Percentiles rank a stretch among this genome's conserved stretches.
These are phyloP conservation scores for Enteromius afrohamiltoni DNA, from an alignment of 2,797 vertebrate genomes.

Conservation along the genomic window DNA sequence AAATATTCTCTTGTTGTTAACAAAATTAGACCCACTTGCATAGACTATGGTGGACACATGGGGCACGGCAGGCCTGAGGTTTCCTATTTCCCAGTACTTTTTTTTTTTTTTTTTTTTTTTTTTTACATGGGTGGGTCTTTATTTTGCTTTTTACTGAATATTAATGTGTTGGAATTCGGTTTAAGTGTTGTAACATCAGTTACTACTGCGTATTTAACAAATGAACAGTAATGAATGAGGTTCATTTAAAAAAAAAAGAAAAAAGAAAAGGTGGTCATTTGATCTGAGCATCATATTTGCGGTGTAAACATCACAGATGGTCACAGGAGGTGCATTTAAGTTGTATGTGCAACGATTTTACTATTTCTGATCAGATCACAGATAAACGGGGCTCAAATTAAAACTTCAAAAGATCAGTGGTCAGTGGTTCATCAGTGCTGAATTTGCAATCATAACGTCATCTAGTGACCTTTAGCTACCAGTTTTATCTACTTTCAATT, in stretches of 20 bases:
- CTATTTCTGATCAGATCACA: not conserved
- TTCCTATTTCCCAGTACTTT: not conserved
- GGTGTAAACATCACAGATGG: not conserved
- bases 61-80: not conserved
- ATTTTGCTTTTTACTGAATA: not conserved
- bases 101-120: not conserved
- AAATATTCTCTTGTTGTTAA: not conserved
- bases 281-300: not conserved
- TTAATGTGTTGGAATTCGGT: not conserved
- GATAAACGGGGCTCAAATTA: not conserved
- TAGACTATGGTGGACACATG: not conserved
- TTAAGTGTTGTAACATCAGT: not conserved
- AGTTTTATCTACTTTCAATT: no score
- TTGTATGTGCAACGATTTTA: not conserved
- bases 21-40: not conserved
- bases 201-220: not conserved
- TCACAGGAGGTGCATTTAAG: not conserved
- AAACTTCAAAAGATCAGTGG: not conserved
- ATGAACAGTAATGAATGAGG: not conserved
- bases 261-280: not conserved
- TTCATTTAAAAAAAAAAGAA: no score
- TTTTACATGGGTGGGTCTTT: not conserved
- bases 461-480: no score
- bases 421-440: no score
- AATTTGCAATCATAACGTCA: no score